phyloP scores from a whole-genome alignment of 2,113 vertebrate species.

The Orthochromis malagaraziensis region DNA sequence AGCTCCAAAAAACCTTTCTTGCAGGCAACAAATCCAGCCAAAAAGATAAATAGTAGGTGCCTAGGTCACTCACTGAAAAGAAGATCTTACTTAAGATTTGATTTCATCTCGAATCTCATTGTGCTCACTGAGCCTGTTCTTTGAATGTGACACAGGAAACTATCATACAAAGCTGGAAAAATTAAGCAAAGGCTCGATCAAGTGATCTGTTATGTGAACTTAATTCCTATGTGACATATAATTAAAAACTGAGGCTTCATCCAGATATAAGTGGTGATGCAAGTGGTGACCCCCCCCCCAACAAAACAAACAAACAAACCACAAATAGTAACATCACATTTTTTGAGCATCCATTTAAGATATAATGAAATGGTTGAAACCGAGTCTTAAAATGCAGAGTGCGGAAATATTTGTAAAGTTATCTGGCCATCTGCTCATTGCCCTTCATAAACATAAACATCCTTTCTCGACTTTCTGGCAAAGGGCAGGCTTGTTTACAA shows the following conservation, averaged over 20 bases:
- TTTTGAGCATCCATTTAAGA: neutral
- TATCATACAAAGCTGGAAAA: neutral
- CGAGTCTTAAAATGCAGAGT: neutral
- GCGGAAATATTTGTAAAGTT: rapidly evolving
- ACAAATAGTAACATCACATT: neutral
- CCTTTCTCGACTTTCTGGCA: neutral
- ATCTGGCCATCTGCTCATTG: neutral
- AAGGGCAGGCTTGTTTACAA: neutral
- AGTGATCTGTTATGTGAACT: neutral
- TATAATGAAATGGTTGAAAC: neutral
- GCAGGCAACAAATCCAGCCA: neutral
- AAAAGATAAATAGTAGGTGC: neutral
- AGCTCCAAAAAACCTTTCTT: neutral
- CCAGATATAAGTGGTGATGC: neutral
- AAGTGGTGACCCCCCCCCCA: neutral
- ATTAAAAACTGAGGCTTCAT: neutral
- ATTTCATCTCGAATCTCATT: neutral
- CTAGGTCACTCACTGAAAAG: neutral
- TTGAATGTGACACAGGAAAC: neutral
- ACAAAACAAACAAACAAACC: neutral
- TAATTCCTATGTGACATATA: neutral
- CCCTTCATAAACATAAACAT: neutral
- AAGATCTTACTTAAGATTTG: neutral
- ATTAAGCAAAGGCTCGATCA: neutral
- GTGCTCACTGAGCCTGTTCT: neutral